Evolutionary conservation across 2,888 invertebrate species (phyloP), one percentile per base, ranked within the genome.

Genomic region (Sclerodermus sp.): DNA sequence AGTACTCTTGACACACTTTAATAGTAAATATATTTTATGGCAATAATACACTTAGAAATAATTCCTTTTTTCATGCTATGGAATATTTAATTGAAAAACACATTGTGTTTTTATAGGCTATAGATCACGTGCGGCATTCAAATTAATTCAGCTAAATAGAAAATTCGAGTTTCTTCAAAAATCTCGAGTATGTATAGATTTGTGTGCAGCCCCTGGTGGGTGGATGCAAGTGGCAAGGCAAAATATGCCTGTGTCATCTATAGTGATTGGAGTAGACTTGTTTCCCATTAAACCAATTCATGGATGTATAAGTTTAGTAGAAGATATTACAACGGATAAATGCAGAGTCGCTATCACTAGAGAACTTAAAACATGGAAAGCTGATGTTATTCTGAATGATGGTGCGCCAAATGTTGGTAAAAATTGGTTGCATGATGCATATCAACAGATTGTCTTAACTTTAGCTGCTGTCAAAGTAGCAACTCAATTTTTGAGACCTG

Each of bases 221-320:
- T 98, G 99, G 98, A 93, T 98, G 89, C 99, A 94, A 80, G 98
- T 99, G 46, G 98, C 97, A 42, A 89, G 91, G 68, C 91, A 99
- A 77, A 93, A 96, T 76, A 97, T 98, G 94, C 98, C 99, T 0
- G 85, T 96, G 0, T 96, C 96, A 4, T 95, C 95, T 73, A 84
- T 97, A 47, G 93, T 98, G 12, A 83, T 99, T 43, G 96, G 97
- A 47, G 91, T 99, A 30, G 99, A 99, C 84, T 84, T 99, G 73
- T 96, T 89, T 67, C 94, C 97, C 0, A 99, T 99, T 58, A 89
- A 88, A 68, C 82, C 91, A 0, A 89, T 99, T 44, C 89, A 91
- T 1, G 96, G 96, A 15, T 95, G 95, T 67, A 92, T 95, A 44
- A 86, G 90, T 40, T 79, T 99, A 5, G 86, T 89, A 29, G 96